Conservation (phyloP, 2,797 vertebrate genomes). For the Vireo griseus region DNA sequence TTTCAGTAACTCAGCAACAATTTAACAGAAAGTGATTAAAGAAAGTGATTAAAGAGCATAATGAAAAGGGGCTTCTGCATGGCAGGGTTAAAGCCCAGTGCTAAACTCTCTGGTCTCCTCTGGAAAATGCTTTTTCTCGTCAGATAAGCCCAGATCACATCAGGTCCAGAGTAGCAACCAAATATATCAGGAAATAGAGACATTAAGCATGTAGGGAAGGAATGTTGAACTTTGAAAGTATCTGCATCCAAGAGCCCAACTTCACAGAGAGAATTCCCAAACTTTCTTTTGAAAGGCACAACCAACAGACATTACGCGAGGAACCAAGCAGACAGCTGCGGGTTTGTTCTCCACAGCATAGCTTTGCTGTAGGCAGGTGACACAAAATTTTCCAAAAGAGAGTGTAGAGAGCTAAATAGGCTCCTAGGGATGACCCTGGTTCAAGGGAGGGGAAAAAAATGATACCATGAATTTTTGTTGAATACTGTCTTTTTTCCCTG, state of each 20-base stretch:
- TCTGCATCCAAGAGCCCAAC: neutral
- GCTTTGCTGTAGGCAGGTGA: neutral
- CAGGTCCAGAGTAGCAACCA: neutral
- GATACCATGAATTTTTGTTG: neutral
- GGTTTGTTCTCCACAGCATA: neutral
- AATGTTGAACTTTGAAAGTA: neutral
- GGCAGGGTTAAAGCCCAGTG: neutral
- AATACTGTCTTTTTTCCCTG: neutral
- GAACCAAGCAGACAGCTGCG: neutral
- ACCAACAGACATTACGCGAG: neutral
- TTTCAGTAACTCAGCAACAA: neutral
- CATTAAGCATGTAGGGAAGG: neutral
- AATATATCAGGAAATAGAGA: neutral
- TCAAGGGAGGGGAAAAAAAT: neutral
- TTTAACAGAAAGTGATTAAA: neutral
- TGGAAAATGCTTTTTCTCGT: neutral
- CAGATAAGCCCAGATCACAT: neutral
- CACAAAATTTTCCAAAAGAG: neutral
- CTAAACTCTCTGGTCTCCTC: neutral
- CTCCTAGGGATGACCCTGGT: neutral
- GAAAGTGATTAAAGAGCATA: too few relatives aligned
- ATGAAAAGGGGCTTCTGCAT: neutral
- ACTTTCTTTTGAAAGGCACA: neutral
- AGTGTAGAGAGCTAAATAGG: neutral
- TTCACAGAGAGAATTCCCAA: neutral